Evolutionary conservation across 2,797 vertebrate species (phyloP).

Genomic region (Rhinophrynus dorsalis): DNA sequence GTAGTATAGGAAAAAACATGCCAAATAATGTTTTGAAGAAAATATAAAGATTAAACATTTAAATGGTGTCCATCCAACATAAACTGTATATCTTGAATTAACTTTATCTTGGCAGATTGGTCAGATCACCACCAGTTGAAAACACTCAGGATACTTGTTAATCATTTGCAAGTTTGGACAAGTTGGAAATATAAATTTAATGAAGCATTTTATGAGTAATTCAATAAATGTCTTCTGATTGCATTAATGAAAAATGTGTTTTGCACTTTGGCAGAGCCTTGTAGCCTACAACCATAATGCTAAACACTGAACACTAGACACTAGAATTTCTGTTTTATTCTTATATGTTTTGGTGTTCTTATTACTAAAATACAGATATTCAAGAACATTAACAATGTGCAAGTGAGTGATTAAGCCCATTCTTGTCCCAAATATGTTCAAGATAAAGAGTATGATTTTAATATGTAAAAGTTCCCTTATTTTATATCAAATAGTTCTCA

Average conservation of each 20-base stretch:
- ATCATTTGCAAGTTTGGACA: background rate
- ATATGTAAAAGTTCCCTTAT: too few species aligned
- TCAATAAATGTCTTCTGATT: conserved; percentile 3
- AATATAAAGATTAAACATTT: too few species aligned
- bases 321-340: background rate
- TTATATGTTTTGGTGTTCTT: background rate
- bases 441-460: too few species aligned
- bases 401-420: too few species aligned
- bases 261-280: background rate
- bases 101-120: background rate
- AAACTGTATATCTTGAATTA: background rate
- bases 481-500: too few species aligned
- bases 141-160: background rate
- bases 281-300: background rate
- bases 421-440: too few species aligned
- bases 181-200: background rate
- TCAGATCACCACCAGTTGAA: background rate
- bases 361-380: background rate
- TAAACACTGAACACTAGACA: background rate
- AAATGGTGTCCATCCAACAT: background rate
- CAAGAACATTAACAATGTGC: too few species aligned
- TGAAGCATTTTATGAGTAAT: conserved; percentile 4
- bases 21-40: too few species aligned
- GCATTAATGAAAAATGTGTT: background rate
- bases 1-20: too few species aligned